Conservation (phyloP, 2,888 invertebrate genomes). For the Lasiommata megera region DNA sequence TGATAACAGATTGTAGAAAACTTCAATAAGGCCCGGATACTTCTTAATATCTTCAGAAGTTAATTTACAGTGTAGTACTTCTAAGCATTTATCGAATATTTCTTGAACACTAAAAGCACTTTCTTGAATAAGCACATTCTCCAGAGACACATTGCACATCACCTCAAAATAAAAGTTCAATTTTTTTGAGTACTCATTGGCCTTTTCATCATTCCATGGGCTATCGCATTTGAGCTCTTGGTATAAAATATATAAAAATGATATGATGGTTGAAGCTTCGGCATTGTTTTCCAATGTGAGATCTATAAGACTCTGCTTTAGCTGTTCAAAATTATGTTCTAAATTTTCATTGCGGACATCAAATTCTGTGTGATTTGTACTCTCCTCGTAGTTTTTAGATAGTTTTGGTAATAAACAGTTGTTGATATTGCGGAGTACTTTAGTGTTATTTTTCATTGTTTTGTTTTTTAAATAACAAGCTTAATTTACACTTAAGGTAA, state of each 20-base stretch:
- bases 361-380: constrained; percentile 51
- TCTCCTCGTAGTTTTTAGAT: constrained; percentile 51
- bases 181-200: constrained; percentile 43
- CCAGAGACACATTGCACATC: constrained; percentile 44
- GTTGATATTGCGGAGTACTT: constrained; percentile 28
- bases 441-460: constrained; percentile 24
- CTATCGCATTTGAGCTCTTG: constrained; percentile 49
- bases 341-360: constrained; percentile 46
- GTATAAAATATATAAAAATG: constrained; percentile 52
- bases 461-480: too few species aligned
- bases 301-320: constrained; percentile 45
- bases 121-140: constrained; percentile 42
- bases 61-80: constrained; percentile 54
- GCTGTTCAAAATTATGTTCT: constrained; percentile 41
- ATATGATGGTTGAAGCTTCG: constrained; percentile 40
- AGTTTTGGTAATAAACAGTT: constrained; percentile 55
- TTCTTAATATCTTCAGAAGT: constrained; percentile 55
- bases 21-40: constrained; percentile 60
- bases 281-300: constrained; percentile 41
- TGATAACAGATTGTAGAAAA: constrained; percentile 50
- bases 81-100: constrained; percentile 57
- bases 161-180: constrained; percentile 49
- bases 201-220: constrained; percentile 50
- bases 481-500: background rate
- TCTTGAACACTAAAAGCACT: constrained; percentile 48